Evolutionary conservation across 1,140 invertebrate genomes (phyloP), one percentile per base, ranked within the genome.

Genomic region (Tetraneura akinire): DNA sequence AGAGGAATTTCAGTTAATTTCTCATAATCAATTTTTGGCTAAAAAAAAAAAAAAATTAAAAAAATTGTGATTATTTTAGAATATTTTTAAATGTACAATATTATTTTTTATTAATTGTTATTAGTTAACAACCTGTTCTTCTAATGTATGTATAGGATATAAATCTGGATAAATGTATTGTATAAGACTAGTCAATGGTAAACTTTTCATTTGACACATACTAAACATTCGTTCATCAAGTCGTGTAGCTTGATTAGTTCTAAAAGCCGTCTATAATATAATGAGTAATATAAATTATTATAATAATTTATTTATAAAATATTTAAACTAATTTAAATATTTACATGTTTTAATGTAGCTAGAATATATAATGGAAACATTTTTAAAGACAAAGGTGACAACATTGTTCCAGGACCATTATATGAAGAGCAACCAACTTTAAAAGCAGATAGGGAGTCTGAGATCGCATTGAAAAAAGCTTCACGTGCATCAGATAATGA

Each of bases 381-480:
- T 81, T 92, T 89, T 45, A 98, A 87, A 83, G 91, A 90, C 64
- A 88, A 86, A 1, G 94, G 93, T 37, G 91, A 91, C 80, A 93
- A 86, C 18, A 99, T 88, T 11, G 81, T 82, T 78, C 91, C 91
- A 18, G 89, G 85, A 62, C 84, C 84, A 53, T 87, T 85, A 80
- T 89, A 88, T 8, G 86, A 86, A 51, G 90, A 88, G 84, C 94
- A 90, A 37, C 90, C 88, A 49, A 91, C 83, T 84, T 92, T 91
- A 85, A 93, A 98, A 6, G 96, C 91, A 68, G 90, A 90, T 37
- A 99, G 86, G 81, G 94, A 90, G 88, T 99, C 98, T 62, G 97
- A 90, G 4, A 92, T 94, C 53, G 96, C 96, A 87, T 98, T 98
- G 57, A 98, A 94, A 80, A 99, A 90, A 13, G 97, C 98, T 86